Evolutionary conservation across 2,113 vertebrate genomes (phyloP).

Genomic region (Xenus cinereus): DNA sequence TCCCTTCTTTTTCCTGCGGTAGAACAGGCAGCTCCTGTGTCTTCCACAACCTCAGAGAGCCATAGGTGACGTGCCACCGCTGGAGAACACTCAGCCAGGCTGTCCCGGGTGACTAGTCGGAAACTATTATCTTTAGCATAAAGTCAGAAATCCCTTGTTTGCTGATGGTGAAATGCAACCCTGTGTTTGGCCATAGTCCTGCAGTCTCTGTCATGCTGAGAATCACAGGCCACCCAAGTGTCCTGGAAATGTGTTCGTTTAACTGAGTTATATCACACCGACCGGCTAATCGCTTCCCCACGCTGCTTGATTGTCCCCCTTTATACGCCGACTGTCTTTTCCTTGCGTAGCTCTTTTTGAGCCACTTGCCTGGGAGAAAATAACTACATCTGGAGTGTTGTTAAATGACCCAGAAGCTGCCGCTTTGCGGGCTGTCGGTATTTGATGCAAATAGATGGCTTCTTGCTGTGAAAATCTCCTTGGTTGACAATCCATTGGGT

Average conservation of each 20-base stretch:
- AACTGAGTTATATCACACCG: conserved; percentile 22
- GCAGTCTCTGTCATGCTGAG: neutral
- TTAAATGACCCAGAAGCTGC: conserved; percentile 68
- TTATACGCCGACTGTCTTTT: neutral
- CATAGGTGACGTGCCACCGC: neutral
- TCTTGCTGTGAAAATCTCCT: conserved; percentile 48
- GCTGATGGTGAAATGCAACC: neutral
- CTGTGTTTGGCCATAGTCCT: neutral
- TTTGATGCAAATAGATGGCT: conserved; percentile 60
- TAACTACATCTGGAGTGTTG: conserved; percentile 48
- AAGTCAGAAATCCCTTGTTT: neutral
- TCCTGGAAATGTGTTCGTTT: conserved; percentile 27
- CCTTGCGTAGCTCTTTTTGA: conserved; percentile 29
- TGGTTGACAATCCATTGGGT: neutral
- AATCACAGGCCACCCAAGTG: neutral
- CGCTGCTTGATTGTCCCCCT: conserved; percentile 19
- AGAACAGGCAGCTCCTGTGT: neutral
- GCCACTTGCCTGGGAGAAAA: conserved; percentile 29
- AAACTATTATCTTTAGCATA: neutral
- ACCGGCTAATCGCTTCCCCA: conserved; percentile 25
- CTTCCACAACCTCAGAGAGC: neutral
- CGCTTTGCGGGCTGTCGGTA: conserved; percentile 26
- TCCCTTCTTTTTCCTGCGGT: neutral
- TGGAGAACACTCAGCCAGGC: neutral
- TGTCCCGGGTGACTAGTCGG: neutral